Evolutionary conservation across 2,797 vertebrate species (phyloP), one percentile per base, ranked within the genome.

Genomic region (Rhinella marina): DNA sequence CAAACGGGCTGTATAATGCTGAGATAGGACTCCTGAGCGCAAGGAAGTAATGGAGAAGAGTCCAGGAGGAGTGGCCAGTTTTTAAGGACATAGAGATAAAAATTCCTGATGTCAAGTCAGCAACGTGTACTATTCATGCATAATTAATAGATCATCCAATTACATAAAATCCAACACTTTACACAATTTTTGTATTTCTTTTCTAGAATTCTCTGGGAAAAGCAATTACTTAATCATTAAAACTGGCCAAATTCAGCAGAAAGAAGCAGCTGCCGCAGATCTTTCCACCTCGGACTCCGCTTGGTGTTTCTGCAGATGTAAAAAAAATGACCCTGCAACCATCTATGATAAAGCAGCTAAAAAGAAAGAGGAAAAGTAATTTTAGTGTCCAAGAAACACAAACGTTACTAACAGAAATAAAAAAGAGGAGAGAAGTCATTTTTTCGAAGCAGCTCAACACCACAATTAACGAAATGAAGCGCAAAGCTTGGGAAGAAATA

Each of bases 321-420:
- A 89, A 84, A 73, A 89, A 64, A 56, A 50, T 86, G 64, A 59
- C 80, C 7, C 61, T 81, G 27, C 88, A 89, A 57, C 80, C 88
- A 25, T 83, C 90, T 91, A 93, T 97, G 94, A 96, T 97, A 94
- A 98, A 98, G 93, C 96, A 98, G 90, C 93, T 97, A 87, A 97
- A 98, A 94, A 96, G 98, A 90, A 98, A 97, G 93, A 95, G 97
- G 88, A 98, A 98, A 96, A 98, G 97, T 90, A 98, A 98, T 95
- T 99, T 98, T 94, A 98, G 96, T 1, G 96, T 98, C 90, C 96
- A 97, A 92, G 97, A 99, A 94, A 98, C 97, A 75, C 97, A 98
- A 91, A 96, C 96, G 29, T 96, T 98, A 85, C 96, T 99, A 93
- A 96, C 96, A 70, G 97, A 99, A 93, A 98, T 98, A 89, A 96